A percentile compares a stretch with the other conserved stretches of the same genome.
Evolutionary conservation across 53 echinoderm and acorn worm genomes (phyloP).

Genomic region (Holothuria scabra): DNA sequence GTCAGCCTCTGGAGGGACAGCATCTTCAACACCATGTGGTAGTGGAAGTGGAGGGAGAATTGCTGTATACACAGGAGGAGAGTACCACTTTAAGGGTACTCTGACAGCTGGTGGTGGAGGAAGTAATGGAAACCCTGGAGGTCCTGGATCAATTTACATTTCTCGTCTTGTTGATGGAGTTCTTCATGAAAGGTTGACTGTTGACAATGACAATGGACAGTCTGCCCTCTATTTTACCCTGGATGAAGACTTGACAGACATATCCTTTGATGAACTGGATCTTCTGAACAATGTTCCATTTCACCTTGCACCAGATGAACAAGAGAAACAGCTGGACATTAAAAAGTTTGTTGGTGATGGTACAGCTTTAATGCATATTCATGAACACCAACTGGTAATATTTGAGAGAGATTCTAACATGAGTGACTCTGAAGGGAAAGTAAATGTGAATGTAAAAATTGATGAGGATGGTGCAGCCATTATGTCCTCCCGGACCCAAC

Average conservation of each 20-base stretch:
- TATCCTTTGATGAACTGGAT: conserved; percentile 75
- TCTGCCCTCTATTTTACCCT: conserved; percentile 77
- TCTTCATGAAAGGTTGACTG: conserved; percentile 60
- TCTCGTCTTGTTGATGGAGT: conserved; percentile 35
- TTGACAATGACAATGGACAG: conserved; percentile 82
- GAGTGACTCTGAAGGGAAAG: conserved; percentile 70
- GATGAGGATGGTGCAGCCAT: conserved; percentile 73
- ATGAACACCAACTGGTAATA: conserved; percentile 65
- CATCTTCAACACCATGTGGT: conserved; percentile 54
- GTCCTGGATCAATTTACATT: conserved; percentile 88
- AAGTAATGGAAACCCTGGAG: conserved; percentile 62
- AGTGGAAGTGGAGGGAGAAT: conserved; percentile 91
- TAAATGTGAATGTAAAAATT: conserved; percentile 67
- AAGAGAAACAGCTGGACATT: conserved; percentile 56
- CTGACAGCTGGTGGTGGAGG: conserved; percentile 74
- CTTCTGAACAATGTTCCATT: conserved; percentile 83
- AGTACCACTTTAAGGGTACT: conserved; percentile 57
- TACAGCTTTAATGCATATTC: conserved; percentile 85
- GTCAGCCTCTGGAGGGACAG: conserved; percentile 75
- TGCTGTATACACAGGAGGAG: conserved; percentile 59
- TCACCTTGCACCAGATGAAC: conserved; percentile 65
- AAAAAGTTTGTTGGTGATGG: conserved; percentile 83
- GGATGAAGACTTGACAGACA: conserved; percentile 72
- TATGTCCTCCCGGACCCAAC: conserved; percentile 76
- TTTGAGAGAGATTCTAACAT: conserved; percentile 71